Conservation (phyloP, 2,797 vertebrate species). For the Botia kubotai region DNA sequence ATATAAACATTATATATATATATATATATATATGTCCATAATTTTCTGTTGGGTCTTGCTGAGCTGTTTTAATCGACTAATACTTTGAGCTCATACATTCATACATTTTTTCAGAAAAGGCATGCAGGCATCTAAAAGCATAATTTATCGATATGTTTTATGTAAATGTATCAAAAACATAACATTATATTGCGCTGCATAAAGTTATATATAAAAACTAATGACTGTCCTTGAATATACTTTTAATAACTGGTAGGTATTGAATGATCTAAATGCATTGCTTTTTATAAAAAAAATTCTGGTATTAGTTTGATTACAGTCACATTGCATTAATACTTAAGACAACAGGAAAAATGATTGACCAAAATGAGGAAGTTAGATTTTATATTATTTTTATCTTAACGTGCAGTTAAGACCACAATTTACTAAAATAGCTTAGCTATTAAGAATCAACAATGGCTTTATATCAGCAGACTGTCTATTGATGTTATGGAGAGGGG, state of each 20-base stretch:
- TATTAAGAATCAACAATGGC: neutral
- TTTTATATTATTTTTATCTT: neutral
- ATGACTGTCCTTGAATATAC: neutral
- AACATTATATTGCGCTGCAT: neutral
- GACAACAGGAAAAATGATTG: neutral
- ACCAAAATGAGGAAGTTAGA: neutral
- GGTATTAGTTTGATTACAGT: neutral
- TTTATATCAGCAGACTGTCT: neutral
- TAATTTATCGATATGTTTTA: too few relatives aligned
- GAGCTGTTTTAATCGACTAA: too few relatives aligned
- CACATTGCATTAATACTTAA: too few relatives aligned
- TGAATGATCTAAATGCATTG: neutral
- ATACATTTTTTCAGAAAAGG: too few relatives aligned
- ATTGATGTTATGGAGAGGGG: too few relatives aligned
- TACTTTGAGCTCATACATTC: too few relatives aligned
- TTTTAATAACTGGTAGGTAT: neutral
- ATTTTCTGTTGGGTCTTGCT: too few relatives aligned
- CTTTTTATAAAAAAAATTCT: neutral
- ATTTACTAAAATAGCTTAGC: slow-evolving; percentile 1
- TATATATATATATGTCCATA: too few relatives aligned
- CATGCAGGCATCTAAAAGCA: too few relatives aligned
- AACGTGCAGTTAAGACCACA: neutral
- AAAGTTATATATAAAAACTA: neutral
- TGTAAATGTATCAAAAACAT: too few relatives aligned
- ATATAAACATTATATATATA: too few relatives aligned